Conservation (phyloP, 2,113 vertebrate genomes). For the Danionella cerebrum region DNA sequence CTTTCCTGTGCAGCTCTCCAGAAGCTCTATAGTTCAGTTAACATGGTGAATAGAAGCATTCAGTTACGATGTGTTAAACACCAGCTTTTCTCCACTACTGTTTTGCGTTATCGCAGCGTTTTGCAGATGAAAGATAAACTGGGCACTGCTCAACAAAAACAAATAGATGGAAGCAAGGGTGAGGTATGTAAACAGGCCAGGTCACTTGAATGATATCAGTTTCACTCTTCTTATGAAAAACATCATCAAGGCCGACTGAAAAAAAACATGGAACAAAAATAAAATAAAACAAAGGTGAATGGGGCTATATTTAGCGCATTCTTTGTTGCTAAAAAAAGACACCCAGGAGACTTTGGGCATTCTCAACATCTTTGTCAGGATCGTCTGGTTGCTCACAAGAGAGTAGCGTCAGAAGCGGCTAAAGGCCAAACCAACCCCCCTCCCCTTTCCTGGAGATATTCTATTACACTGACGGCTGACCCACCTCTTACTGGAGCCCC, state of each 20-base stretch:
- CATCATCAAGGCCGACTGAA: background rate
- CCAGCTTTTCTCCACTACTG: too few species aligned
- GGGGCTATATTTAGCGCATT: constrained; percentile 58
- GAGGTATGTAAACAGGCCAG: constrained; percentile 42
- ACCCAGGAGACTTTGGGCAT: constrained; percentile 51
- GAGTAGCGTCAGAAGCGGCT: constrained; percentile 11
- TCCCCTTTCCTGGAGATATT: constrained; percentile 21
- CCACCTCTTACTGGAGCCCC: constrained; percentile 47
- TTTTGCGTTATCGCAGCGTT: too few species aligned
- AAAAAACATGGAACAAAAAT: constrained; percentile 7
- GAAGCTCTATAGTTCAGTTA: too few species aligned
- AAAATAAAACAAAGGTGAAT: background rate
- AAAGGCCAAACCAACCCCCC: constrained; percentile 23
- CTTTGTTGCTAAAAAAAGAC: constrained; percentile 50
- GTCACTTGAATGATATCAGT: background rate
- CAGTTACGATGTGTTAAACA: too few species aligned
- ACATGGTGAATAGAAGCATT: too few species aligned
- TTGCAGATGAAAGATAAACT: constrained; percentile 35
- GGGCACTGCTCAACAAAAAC: constrained; percentile 24
- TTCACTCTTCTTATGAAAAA: background rate
- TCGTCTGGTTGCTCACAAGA: constrained; percentile 16
- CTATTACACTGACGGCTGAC: constrained; percentile 4
- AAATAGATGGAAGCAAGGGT: constrained; percentile 35
- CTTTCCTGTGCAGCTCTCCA: too few species aligned
- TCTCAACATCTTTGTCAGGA: constrained; percentile 45